Evolutionary conservation across 2,797 vertebrate genomes (phyloP), one percentile per base, ranked within the genome.

Genomic region (Euphonia xanthogaster): DNA sequence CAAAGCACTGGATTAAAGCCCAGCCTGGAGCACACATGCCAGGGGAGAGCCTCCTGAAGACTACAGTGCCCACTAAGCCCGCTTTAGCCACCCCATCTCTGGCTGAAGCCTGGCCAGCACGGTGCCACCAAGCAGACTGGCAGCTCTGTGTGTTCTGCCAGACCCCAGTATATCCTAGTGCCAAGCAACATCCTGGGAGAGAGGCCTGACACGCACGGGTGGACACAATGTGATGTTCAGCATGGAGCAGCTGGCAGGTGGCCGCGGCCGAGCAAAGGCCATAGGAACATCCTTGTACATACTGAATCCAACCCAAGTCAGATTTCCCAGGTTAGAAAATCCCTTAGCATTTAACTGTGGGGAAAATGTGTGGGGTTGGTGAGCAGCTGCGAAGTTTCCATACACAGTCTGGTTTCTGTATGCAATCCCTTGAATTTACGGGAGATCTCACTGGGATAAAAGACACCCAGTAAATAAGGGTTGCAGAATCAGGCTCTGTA

Each of bases 401-500:
- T 51, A 86, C 55, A 45, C 51, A 55, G 89, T 88, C 91, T 84
- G 86, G 55, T 73, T 90, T 86, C 61, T 82, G 66, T 63, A 48
- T 3, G 82, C 37, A 62, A 86, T 79, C 85, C 89, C 91, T 83
- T 70, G 33, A 88, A 84, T 3, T 93, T 73, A 68, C 0, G 75
- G 95, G 91, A 82, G 19, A 76, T 79, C 61, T 88, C 86, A 37
- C 67, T 16, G 77, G 89, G 88, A 27, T 76, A 57, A 86, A 77
- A 86, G 57, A 47, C 14, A 73, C 85, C 79, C 88, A 79, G 76
- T 8, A 48, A 88, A 77, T 5, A 76, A 0, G 1, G 79, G 89
- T 35, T 78, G 60, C 93, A 96, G 93, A 90, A 75, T 91, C 76
- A 76, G 79, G 82, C 90, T 94, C 91, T 91, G 57, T 44, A 94